These are phyloP conservation scores for Phymastichus coffea DNA, from an alignment of 1,140 invertebrate genomes.

Conservation along the genomic window DNA sequence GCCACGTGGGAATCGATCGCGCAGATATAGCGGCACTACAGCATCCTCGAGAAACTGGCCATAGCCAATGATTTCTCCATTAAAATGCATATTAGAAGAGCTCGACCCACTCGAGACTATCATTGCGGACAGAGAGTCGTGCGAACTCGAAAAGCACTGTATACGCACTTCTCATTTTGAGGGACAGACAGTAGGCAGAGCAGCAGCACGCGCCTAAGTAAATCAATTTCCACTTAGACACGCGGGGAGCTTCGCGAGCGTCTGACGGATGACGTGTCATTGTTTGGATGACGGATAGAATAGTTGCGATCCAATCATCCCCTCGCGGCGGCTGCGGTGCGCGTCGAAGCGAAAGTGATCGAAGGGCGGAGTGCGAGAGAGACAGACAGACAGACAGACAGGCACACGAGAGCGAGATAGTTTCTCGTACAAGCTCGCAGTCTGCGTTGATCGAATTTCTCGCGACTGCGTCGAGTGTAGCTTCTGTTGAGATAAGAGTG, in stretches of 20 bases:
- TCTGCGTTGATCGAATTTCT: conserved; percentile 11
- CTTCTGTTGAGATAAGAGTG: conserved; percentile 3
- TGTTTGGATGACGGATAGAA: conserved; percentile 21
- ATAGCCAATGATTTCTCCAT: not conserved
- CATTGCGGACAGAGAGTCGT: no score
- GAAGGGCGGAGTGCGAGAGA: no score
- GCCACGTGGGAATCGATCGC: not conserved
- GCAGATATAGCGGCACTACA: no score
- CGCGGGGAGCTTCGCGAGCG: not conserved
- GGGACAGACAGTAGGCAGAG: not conserved
- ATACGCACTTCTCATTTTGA: not conserved
- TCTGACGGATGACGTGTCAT: conserved; percentile 16
- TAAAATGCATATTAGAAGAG: not conserved
- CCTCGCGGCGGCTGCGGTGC: not conserved
- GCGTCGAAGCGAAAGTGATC: conserved; percentile 11
- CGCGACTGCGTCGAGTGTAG: conserved; percentile 3
- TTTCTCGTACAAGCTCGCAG: no score
- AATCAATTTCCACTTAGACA: conserved; percentile 20
- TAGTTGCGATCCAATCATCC: conserved; percentile 10
- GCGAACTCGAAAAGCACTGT: not conserved
- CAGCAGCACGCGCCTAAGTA: not conserved
- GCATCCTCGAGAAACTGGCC: no score
- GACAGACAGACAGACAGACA: no score
- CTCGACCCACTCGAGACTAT: not conserved
- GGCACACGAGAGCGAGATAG: no score